These are phyloP conservation scores for Istiophorus platypterus DNA, from an alignment of 2,113 vertebrate species.

Conservation along the genomic window DNA sequence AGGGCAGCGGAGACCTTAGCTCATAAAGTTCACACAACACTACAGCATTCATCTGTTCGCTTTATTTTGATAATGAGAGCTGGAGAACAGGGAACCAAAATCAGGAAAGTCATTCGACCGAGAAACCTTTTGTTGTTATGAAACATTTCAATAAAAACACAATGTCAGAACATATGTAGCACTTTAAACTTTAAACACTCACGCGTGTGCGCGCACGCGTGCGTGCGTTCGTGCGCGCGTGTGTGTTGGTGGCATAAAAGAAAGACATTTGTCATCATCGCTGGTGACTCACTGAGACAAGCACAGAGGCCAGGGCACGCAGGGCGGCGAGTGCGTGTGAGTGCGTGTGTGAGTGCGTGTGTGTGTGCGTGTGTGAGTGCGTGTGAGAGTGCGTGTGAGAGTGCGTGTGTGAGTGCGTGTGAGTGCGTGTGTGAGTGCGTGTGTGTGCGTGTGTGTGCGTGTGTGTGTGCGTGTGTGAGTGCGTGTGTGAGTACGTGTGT, in stretches of 20 bases:
- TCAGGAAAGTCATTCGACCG: no score
- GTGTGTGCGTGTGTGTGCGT: slow-evolving; percentile 4
- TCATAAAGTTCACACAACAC: no score
- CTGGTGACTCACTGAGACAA: slow-evolving; percentile 62
- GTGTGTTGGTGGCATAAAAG: slow-evolving; percentile 22
- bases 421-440: background rate
- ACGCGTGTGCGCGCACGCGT: no score
- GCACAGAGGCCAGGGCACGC: slow-evolving; percentile 35
- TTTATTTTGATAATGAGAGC: no score
- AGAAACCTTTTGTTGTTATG: no score
- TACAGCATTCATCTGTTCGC: background rate
- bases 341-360: no score
- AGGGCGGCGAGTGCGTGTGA: background rate
- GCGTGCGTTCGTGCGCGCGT: no score
- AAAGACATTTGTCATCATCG: slow-evolving; percentile 65
- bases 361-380: background rate
- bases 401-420: no score
- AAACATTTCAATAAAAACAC: no score
- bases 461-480: background rate
- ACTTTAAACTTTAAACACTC: no score
- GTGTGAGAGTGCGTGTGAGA: no score
- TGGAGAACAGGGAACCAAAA: background rate
- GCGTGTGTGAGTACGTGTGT: slow-evolving; percentile 1
- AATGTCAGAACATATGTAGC: no score
- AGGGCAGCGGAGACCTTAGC: background rate